Base-by-base conservation (phyloP, 2,888 invertebrate species). In the Pycnomerus fuliginosus region DNA sequence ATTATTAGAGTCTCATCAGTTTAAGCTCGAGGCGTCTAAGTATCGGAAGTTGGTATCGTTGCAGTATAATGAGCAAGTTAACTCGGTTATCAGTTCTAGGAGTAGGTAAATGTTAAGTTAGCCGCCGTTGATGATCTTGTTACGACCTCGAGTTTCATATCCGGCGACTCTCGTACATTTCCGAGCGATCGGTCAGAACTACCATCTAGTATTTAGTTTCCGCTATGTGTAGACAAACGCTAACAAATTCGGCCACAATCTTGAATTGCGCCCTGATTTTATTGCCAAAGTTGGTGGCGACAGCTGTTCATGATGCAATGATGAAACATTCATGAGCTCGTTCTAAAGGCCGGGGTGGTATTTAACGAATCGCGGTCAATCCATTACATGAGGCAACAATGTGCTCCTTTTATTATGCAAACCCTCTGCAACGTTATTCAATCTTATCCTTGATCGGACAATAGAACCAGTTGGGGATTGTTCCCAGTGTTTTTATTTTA, bases 141-240 rank as follows among this genome's bases (percentile, higher is more conserved):
- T 48, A 48, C 48, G 38, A 44, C 35, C 43, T 39, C 28, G 31
- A 43, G 44, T 48, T 48, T 48, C 43, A 48, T 48, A 48, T 48
- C 48, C 48, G 48, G 40, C 29, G 38, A 20, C 48, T 38, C 38
- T 25, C 29, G 43, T 29, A 23, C 14, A 34, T 43, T 42, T 48
- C 48, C 48, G 47, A 17, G n/a, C n/a, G n/a, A n/a, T n/a, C 38
- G 28, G 38, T 43, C 43, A 38, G 34, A 24, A 10, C 34, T 14
- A 37, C 16, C 29, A 32, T 24, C 27, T 23, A 34, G 42, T 38
- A 37, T 29, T 42, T 38, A 47, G 42, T 43, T 46, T 46, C 32
- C 46, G 31, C 30, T 36, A 16, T 24, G 30, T 25, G 36, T 43
- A 36, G 31, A 35, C 31, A 43, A 43, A 42, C 35, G 32, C 29